These are phyloP conservation scores for Eclectus roratus DNA, from an alignment of 2,113 vertebrate genomes.

Conservation along the genomic window DNA sequence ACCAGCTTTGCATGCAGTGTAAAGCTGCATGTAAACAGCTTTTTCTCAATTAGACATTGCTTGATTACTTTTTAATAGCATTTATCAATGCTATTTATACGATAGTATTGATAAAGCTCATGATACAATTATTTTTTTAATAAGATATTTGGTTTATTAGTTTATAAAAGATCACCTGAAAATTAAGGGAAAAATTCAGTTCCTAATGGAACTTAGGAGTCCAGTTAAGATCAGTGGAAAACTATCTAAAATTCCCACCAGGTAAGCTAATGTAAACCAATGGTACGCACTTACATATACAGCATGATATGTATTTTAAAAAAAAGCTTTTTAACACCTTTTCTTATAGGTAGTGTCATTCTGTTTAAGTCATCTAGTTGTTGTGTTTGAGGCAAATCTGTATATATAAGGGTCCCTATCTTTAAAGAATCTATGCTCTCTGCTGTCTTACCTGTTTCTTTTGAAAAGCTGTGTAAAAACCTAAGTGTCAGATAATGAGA, in stretches of 20 bases:
- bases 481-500: accelerated
- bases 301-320: background rate
- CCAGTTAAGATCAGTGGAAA: background rate
- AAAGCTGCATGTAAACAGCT: background rate
- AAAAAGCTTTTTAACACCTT: background rate
- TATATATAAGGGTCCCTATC: background rate
- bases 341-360: background rate
- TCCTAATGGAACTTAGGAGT: background rate
- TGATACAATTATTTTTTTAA: background rate
- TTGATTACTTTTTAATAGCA: background rate
- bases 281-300: background rate
- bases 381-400: background rate
- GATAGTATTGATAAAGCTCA: background rate
- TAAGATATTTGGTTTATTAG: background rate
- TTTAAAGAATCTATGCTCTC: background rate
- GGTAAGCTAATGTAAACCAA: background rate
- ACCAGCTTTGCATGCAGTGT: background rate
- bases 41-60: background rate
- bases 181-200: background rate
- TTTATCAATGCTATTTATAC: background rate
- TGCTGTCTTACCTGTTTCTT: background rate
- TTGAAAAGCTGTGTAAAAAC: background rate
- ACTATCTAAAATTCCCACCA: background rate
- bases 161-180: background rate
- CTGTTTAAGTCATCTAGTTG: background rate